Base-by-base conservation (phyloP, 2,797 vertebrate genomes). In the Furcifer pardalis region DNA sequence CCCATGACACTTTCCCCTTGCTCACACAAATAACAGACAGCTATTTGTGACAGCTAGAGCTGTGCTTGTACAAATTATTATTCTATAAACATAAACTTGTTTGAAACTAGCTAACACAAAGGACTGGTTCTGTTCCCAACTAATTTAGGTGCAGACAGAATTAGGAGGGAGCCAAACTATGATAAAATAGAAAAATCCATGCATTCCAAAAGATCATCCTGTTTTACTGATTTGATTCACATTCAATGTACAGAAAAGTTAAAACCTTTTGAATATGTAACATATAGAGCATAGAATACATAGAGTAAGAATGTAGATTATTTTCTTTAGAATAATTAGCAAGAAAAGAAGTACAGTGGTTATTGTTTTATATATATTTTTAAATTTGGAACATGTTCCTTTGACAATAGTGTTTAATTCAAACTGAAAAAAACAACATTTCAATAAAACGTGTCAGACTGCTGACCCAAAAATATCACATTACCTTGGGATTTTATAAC, bases 1-100 rank as follows among this genome's bases (percentile, higher is more conserved):
- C 52, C 76, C 35, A 37, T 81, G 78, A 68, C 71, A 59, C 30
- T 32, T 75, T 56, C 68, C 17, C 72, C 32, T 75, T 81, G 72
- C 63, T 75, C 17, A 25, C n/a, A 68, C 37, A 76, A 44, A 81
- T 37, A 46, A 81, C 30, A 68, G 60, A 17, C 35, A 81, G 40
- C 19, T 68, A 17, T 19, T 79, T 69, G 21, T 40, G n/a, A 21
- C n/a, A 63, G 32, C 37, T 66, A 75, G 80, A 27, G 35, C 13
- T 85, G 35, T 10, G 30, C 15, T 79, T 52, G 40, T 13, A 75
- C 23, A 68, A 49, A 30, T n/a, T 40, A 60, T 84, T 23, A 44
- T 13, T 10, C 66, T 66, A 68, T 42, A 19, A 71, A 23, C 32
- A 63, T 37, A 56, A 56, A 15, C 52, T 56, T 56, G 52, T 56